These are phyloP conservation scores for Lates japonicus DNA, from an alignment of 2,797 vertebrate genomes.

Conservation along the genomic window DNA sequence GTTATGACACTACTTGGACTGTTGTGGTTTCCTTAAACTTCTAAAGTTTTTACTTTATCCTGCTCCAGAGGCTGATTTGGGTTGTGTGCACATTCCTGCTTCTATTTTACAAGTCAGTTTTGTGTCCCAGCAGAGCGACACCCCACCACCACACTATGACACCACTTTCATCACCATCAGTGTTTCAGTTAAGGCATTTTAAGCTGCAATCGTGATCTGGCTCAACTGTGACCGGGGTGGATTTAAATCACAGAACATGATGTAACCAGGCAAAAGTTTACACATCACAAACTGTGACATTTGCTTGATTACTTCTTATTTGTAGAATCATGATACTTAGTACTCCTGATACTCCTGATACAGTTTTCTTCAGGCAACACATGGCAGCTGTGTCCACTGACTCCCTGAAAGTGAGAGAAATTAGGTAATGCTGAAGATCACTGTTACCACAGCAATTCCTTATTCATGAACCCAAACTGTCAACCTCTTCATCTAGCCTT, in stretches of 20 bases:
- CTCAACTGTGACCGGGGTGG: not conserved
- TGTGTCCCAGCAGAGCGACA: slow-evolving; percentile 47
- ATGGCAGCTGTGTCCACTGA: slow-evolving; percentile 31
- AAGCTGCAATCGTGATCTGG: slow-evolving; percentile 31
- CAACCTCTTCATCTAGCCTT: slow-evolving; percentile 31
- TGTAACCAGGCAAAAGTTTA: slow-evolving; percentile 29
- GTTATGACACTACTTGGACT: slow-evolving; percentile 49
- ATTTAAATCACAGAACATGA: slow-evolving; percentile 31
- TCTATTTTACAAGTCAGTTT: slow-evolving; percentile 49
- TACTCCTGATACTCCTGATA: not conserved
- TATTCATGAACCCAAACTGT: slow-evolving; percentile 45
- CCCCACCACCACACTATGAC: slow-evolving; percentile 10
- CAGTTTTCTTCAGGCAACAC: slow-evolving; percentile 27
- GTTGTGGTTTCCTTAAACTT: slow-evolving; percentile 28
- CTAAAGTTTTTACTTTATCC: slow-evolving; percentile 45
- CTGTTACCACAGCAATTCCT: slow-evolving; percentile 17
- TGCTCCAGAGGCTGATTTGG: slow-evolving; percentile 37
- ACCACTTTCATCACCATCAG: slow-evolving; percentile 45
- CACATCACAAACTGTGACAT: slow-evolving; percentile 20
- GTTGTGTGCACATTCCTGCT: slow-evolving; percentile 52
- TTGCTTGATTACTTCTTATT: slow-evolving; percentile 20
- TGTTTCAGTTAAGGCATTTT: slow-evolving; percentile 46
- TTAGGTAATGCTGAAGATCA: slow-evolving; percentile 37
- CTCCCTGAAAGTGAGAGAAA: slow-evolving; percentile 30
- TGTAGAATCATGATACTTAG: slow-evolving; percentile 1